phyloP scores from a whole-genome alignment of 2,888 invertebrate species.

The Balanococcus diminutus region DNA sequence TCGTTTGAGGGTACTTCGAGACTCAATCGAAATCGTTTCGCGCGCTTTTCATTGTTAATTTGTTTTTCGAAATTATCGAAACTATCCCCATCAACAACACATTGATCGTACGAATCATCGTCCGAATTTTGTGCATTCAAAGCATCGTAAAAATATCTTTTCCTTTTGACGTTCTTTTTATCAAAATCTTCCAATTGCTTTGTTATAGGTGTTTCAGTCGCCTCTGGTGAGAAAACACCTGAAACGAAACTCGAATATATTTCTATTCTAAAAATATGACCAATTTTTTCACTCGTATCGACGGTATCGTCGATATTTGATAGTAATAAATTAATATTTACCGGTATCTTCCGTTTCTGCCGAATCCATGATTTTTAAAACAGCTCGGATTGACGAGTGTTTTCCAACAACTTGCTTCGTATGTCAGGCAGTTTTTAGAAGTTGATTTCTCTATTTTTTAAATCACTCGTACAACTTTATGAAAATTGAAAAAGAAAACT shows the following conservation, averaged over 20 bases:
- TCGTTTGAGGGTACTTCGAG: neutral
- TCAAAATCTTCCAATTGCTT: neutral
- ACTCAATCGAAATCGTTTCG: neutral
- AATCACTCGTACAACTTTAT: too few species aligned
- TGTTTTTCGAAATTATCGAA: neutral
- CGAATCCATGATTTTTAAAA: neutral
- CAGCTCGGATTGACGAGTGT: too few species aligned
- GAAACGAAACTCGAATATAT: neutral
- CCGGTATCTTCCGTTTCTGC: neutral
- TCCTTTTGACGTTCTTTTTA: neutral
- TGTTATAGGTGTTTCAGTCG: neutral
- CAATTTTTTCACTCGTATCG: too few species aligned
- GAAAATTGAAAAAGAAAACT: too few species aligned
- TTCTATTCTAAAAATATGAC: neutral
- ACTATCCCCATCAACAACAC: neutral
- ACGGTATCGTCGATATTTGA: neutral
- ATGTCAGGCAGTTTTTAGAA: too few species aligned
- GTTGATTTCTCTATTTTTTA: too few species aligned
- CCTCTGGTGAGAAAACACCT: neutral
- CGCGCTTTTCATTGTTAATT: neutral
- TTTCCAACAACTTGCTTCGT: too few species aligned
- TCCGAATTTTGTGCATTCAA: neutral
- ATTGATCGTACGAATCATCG: neutral
- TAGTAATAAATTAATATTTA: neutral
- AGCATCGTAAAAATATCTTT: neutral